These are phyloP conservation scores for Ellobius talpinus DNA, from an alignment of 2,113 vertebrate species.

Conservation along the genomic window DNA sequence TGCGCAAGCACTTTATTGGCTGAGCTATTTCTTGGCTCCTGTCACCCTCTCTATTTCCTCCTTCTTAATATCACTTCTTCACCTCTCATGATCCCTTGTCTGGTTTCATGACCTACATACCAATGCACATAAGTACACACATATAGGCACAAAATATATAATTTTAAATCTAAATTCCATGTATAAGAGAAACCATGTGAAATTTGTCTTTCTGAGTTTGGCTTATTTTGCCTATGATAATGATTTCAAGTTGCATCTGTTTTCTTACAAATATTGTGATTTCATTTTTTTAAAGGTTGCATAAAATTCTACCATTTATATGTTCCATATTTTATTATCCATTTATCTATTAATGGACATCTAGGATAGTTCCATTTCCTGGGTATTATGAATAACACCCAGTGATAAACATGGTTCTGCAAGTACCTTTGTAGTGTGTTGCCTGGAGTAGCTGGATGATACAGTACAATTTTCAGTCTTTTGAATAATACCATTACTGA, in stretches of 20 bases:
- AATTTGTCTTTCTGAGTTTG: not conserved
- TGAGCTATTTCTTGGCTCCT: not conserved
- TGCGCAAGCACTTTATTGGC: not conserved
- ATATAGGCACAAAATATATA: not conserved
- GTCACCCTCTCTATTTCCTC: not conserved
- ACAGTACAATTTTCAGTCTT: not conserved
- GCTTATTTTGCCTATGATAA: not conserved
- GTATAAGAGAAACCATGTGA: not conserved
- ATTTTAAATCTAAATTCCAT: not conserved
- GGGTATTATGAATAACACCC: not conserved
- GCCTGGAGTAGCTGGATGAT: not conserved
- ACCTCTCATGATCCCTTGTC: not conserved
- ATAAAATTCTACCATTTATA: not conserved
- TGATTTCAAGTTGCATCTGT: not conserved
- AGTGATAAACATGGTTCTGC: not conserved
- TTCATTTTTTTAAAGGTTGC: not conserved
- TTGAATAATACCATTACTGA: not conserved
- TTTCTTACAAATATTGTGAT: not conserved
- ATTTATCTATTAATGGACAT: not conserved
- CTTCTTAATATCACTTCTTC: not conserved
- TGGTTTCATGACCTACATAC: not conserved
- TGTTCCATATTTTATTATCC: not conserved
- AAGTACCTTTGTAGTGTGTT: not conserved
- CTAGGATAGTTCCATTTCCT: not conserved
- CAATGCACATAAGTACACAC: not conserved